Evolutionary conservation across 2,888 invertebrate genomes (phyloP).

Genomic region (Helleia helle): DNA sequence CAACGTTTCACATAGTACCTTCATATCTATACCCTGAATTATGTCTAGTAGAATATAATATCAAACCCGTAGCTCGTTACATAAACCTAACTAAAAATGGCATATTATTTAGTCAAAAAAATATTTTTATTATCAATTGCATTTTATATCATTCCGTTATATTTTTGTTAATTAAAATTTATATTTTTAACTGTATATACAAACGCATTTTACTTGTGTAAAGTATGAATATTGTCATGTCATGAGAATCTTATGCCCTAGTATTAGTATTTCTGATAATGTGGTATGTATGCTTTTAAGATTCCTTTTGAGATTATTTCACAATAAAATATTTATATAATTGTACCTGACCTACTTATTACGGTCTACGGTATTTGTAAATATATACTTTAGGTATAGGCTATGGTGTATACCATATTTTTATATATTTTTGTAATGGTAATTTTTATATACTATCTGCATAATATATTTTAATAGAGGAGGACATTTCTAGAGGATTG

Average conservation of each 20-base stretch:
- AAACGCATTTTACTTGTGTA: not conserved
- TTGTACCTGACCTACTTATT: constrained; percentile 5
- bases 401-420: constrained; percentile 20
- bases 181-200: not conserved
- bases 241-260: not conserved
- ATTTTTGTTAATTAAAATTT: too few species aligned
- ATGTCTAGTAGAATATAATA: too few species aligned
- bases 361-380: constrained; percentile 14
- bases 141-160: not conserved
- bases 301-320: constrained; percentile 7
- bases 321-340: constrained; percentile 9
- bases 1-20: too few species aligned
- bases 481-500: not conserved
- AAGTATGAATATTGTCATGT: constrained; percentile 1
- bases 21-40: too few species aligned
- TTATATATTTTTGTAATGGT: constrained; percentile 18
- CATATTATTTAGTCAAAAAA: not conserved
- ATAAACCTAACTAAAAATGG: too few species aligned
- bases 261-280: too few species aligned
- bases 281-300: not conserved
- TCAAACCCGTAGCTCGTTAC: too few species aligned
- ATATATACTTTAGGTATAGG: constrained; percentile 17
- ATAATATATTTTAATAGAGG: constrained; percentile 13
- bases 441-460: constrained; percentile 12
- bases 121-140: not conserved